Evolutionary conservation across 2,888 invertebrate genomes (phyloP).

Genomic region (Corbicula japonica): DNA sequence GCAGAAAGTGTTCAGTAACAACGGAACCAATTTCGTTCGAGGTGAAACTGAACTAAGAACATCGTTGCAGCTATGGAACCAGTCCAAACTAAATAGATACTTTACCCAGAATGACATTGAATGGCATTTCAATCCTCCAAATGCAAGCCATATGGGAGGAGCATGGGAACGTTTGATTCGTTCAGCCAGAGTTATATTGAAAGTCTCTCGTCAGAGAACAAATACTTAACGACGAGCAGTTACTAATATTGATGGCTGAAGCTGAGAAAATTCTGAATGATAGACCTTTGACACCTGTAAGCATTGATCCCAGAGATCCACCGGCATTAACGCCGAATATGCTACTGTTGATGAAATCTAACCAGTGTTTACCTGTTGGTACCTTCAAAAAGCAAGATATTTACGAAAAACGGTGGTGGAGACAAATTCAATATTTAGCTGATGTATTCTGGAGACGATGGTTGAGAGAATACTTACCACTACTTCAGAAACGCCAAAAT

Average conservation of each 20-base stretch:
- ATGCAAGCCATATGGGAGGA: slow-evolving; percentile 45
- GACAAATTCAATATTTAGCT: no score
- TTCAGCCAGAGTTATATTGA: slow-evolving; percentile 2
- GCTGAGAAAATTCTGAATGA: slow-evolving; percentile 32
- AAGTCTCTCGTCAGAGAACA: slow-evolving; percentile 34
- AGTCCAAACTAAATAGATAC: slow-evolving; percentile 9
- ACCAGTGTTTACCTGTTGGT: no score
- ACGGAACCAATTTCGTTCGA: slow-evolving; percentile 45
- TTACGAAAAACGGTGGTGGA: no score
- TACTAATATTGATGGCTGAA: slow-evolving; percentile 36
- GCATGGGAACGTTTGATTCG: slow-evolving; percentile 37
- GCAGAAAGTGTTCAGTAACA: slow-evolving; percentile 40
- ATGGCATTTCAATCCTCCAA: slow-evolving; percentile 48
- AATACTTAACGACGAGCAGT: slow-evolving; percentile 25
- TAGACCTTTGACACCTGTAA: slow-evolving; percentile 34
- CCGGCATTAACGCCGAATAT: no score
- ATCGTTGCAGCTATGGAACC: slow-evolving; percentile 44
- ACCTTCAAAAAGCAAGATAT: no score
- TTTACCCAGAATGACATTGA: slow-evolving; percentile 20
- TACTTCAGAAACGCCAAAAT: no score
- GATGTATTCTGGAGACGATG: no score
- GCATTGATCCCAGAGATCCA: no score
- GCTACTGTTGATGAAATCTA: no score
- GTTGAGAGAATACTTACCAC: no score
- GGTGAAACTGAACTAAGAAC: slow-evolving; percentile 43